Conservation (phyloP, 1,140 invertebrate genomes). For the Lucilia cuprina region DNA sequence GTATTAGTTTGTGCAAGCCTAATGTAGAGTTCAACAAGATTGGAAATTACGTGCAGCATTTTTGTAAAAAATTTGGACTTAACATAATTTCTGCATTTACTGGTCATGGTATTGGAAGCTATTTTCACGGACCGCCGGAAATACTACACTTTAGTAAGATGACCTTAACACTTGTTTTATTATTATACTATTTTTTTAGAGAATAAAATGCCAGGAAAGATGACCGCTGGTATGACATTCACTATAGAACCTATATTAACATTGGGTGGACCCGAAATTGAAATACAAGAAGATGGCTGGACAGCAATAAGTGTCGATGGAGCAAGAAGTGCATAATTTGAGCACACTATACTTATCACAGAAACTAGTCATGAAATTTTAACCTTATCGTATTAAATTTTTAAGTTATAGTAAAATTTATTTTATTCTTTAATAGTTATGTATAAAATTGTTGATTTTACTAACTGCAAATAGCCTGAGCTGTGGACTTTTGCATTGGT, state of each 20-base stretch:
- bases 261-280: slow-evolving; percentile 73
- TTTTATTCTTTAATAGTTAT: no score
- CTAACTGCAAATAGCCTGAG: slow-evolving; percentile 51
- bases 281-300: slow-evolving; percentile 86
- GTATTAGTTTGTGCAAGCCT: slow-evolving; percentile 80
- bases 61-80: slow-evolving; percentile 70
- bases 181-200: slow-evolving; percentile 61
- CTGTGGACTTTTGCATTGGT: slow-evolving; percentile 48
- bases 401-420: not conserved
- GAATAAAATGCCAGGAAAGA: slow-evolving; percentile 74
- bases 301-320: slow-evolving; percentile 82
- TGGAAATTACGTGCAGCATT: slow-evolving; percentile 72
- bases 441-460: no score
- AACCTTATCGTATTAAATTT: slow-evolving; percentile 63
- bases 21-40: slow-evolving; percentile 77
- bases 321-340: slow-evolving; percentile 85
- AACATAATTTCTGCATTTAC: slow-evolving; percentile 80
- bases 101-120: slow-evolving; percentile 92
- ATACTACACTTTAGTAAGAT: slow-evolving; percentile 78
- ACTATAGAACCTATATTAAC: slow-evolving; percentile 91
- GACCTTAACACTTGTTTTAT: not conserved
- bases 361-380: slow-evolving; percentile 74
- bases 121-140: slow-evolving; percentile 92
- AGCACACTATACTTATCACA: slow-evolving; percentile 91
- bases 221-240: slow-evolving; percentile 90